phyloP scores from a whole-genome alignment of 1,140 invertebrate genomes.

The Euschistus heros region DNA sequence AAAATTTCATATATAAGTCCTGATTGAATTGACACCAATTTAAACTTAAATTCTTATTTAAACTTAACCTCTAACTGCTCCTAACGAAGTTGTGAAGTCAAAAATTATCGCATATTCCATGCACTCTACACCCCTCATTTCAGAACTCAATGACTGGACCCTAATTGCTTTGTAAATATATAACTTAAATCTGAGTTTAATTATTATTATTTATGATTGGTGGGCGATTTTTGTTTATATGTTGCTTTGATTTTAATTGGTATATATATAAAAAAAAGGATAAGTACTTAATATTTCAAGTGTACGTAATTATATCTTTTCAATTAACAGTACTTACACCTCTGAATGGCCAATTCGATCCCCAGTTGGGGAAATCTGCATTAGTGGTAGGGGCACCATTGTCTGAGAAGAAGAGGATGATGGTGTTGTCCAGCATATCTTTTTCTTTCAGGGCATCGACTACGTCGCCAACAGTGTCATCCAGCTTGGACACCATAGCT shows the following conservation, averaged over 20 bases:
- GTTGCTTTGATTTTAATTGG: neutral
- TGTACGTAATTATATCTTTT: neutral
- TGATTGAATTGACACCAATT: too few relatives aligned
- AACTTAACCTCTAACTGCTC: too few relatives aligned
- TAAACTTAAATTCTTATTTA: too few relatives aligned
- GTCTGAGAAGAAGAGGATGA: constrained; percentile 51
- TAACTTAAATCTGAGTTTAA: too few relatives aligned
- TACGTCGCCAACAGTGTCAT: constrained; percentile 55
- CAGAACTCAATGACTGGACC: too few relatives aligned
- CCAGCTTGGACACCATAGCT: constrained; percentile 60
- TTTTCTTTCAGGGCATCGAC: constrained; percentile 45
- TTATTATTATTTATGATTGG: too few relatives aligned
- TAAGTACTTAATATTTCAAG: neutral
- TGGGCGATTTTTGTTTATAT: too few relatives aligned
- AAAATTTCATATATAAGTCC: too few relatives aligned
- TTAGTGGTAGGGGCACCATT: constrained; percentile 49
- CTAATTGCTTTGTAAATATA: too few relatives aligned
- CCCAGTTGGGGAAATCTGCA: constrained; percentile 43
- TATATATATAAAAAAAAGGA: constrained; percentile 2
- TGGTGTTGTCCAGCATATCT: constrained; percentile 46
- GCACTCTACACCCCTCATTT: too few relatives aligned
- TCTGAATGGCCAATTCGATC: constrained; percentile 56
- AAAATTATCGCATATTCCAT: too few relatives aligned
- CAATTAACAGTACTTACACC: constrained; percentile 39
- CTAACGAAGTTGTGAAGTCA: too few relatives aligned